A percentile compares a stretch with the other conserved stretches of the same genome.
Evolutionary conservation across 2,113 vertebrate species (phyloP).

Genomic region (Chloropsis hardwickii): DNA sequence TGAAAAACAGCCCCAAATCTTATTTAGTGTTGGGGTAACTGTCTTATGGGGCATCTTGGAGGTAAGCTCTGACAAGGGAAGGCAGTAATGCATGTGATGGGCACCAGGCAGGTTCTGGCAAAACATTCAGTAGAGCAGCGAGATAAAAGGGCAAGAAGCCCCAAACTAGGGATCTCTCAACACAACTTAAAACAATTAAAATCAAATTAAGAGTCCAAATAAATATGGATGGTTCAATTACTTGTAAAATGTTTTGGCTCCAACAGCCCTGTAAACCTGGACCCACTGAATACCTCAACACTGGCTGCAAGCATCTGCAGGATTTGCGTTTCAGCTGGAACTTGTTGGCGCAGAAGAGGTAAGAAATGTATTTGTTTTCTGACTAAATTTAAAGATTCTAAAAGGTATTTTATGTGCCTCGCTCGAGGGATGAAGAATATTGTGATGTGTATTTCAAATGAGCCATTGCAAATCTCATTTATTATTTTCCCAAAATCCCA

Average conservation of each 20-base stretch:
- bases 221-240: not conserved
- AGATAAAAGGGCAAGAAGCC: not conserved
- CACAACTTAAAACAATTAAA: not conserved
- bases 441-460: slow-evolving; percentile 4
- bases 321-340: not conserved
- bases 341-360: not conserved
- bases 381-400: not conserved
- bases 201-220: not conserved
- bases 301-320: not conserved
- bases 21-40: not conserved
- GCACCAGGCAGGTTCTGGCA: not conserved
- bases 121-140: rapidly evolving
- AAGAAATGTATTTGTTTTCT: slow-evolving; percentile 4
- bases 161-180: rapidly evolving
- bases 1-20: not conserved
- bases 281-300: not conserved
- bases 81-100: not conserved
- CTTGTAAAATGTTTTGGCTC: not conserved
- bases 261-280: not conserved
- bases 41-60: rapidly evolving
- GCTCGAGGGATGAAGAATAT: not conserved
- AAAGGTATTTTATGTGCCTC: not conserved
- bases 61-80: not conserved
- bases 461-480: slow-evolving; percentile 32
- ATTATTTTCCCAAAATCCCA: not conserved